A percentile compares a stretch with the other conserved stretches of the same genome.
phyloP scores from a whole-genome alignment of 2,113 vertebrate species.

The Mobula hypostoma region DNA sequence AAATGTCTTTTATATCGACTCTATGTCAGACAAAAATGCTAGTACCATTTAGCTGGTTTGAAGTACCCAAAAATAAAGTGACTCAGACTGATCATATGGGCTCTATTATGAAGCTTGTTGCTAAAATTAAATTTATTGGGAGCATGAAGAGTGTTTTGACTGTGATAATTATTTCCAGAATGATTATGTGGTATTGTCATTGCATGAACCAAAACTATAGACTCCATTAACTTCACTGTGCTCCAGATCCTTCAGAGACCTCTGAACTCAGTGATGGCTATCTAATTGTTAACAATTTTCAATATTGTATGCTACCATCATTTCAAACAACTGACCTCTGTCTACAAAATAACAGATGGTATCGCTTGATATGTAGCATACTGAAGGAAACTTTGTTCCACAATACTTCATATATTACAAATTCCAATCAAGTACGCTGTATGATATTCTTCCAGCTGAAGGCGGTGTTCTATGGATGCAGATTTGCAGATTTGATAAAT shows the following conservation, averaged over 20 bases:
- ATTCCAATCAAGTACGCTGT: background rate
- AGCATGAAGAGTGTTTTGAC: background rate
- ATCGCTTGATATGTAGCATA: background rate
- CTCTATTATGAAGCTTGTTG: background rate
- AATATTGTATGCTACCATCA: background rate
- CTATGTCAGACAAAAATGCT: too few relatives aligned
- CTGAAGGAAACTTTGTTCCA: background rate
- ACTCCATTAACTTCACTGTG: background rate
- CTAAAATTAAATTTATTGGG: background rate
- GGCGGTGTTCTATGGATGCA: background rate
- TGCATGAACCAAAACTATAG: background rate
- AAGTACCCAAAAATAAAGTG: background rate
- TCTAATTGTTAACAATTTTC: background rate
- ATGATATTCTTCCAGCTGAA: background rate
- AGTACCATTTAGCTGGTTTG: background rate
- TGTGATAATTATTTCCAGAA: background rate
- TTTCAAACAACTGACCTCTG: background rate
- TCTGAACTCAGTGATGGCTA: background rate
- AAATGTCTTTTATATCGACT: too few relatives aligned
- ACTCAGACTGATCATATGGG: background rate
- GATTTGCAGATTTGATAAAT: too few relatives aligned
- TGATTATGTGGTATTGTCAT: background rate
- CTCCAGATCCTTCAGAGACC: background rate
- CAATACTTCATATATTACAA: background rate
- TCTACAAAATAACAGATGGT: background rate